Conservation (phyloP, 2,888 invertebrate genomes). For the Salpingus planirostris region DNA sequence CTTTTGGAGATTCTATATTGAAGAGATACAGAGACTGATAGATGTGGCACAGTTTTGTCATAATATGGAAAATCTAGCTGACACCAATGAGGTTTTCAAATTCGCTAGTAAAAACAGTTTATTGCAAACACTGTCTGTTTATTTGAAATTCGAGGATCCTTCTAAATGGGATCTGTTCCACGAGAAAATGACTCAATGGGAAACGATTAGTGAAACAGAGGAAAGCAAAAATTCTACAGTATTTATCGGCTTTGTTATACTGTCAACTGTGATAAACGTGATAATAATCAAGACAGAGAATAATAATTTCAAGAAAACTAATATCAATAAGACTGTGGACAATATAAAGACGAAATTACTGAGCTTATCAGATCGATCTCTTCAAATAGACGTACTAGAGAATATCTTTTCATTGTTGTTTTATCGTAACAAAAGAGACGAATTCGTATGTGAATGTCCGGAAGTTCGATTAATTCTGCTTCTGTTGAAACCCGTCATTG, state of each 20-base stretch:
- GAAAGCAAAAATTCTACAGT: constrained; percentile 9
- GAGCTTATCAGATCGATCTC: too few species aligned
- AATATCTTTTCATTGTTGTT: constrained; percentile 60
- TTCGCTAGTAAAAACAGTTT: constrained; percentile 14
- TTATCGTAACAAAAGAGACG: constrained; percentile 50
- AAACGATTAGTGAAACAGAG: too few species aligned
- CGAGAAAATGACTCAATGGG: constrained; percentile 4
- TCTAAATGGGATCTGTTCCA: constrained; percentile 11
- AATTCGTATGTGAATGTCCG: constrained; percentile 47
- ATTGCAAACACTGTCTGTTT: constrained; percentile 16
- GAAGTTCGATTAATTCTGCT: constrained; percentile 51
- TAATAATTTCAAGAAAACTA: constrained; percentile 36
- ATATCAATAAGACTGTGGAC: constrained; percentile 44
- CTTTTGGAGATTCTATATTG: constrained; percentile 28
- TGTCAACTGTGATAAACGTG: constrained; percentile 6
- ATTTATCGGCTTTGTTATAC: constrained; percentile 6
- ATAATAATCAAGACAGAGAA: background rate
- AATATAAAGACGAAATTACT: too few species aligned
- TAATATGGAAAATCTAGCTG: constrained; percentile 10
- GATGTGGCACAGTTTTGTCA: constrained; percentile 28
- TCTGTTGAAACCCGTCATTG: constrained; percentile 48
- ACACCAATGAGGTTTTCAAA: constrained; percentile 17
- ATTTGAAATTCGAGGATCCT: constrained; percentile 13
- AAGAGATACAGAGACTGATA: constrained; percentile 25
- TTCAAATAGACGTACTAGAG: constrained; percentile 56